These are phyloP conservation scores for Pelodiscus sinensis DNA, from an alignment of 2,113 vertebrate species.

Conservation along the genomic window DNA sequence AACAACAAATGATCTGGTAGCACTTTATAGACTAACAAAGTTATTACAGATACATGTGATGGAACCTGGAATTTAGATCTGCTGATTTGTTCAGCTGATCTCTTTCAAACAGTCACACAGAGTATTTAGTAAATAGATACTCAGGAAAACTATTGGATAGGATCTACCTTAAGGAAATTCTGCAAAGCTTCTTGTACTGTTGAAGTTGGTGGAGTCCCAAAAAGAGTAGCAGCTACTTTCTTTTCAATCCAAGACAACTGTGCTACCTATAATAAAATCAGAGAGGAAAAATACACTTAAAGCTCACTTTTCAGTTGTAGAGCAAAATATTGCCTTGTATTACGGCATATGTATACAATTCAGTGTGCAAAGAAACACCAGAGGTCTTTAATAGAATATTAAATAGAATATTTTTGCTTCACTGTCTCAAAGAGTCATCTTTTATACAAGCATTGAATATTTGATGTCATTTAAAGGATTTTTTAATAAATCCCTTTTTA, in stretches of 20 bases:
- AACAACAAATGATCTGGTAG: no score
- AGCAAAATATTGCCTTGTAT: neutral
- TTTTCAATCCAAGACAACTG: slow-evolving; percentile 96
- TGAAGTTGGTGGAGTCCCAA: slow-evolving; percentile 90
- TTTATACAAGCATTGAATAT: neutral
- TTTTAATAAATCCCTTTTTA: neutral
- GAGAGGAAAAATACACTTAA: neutral
- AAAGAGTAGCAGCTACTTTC: slow-evolving; percentile 92
- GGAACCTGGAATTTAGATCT: neutral
- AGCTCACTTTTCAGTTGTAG: neutral
- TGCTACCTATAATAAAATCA: slow-evolving; percentile 81
- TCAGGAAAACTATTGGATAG: slow-evolving; percentile 16
- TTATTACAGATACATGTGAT: neutral
- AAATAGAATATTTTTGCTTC: neutral
- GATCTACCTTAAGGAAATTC: slow-evolving; percentile 90
- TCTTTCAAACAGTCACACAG: neutral
- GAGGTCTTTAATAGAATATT: slow-evolving; percentile 2
- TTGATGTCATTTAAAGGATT: neutral
- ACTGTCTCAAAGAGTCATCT: neutral
- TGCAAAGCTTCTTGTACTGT: slow-evolving; percentile 89
- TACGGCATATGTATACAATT: accelerated
- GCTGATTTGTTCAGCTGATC: slow-evolving; percentile 3
- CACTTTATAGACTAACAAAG: neutral
- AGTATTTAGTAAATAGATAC: slow-evolving; percentile 3
- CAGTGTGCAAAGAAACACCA: neutral